These are phyloP conservation scores for Crematogaster levior DNA, from an alignment of 2,888 invertebrate genomes.

Conservation along the genomic window DNA sequence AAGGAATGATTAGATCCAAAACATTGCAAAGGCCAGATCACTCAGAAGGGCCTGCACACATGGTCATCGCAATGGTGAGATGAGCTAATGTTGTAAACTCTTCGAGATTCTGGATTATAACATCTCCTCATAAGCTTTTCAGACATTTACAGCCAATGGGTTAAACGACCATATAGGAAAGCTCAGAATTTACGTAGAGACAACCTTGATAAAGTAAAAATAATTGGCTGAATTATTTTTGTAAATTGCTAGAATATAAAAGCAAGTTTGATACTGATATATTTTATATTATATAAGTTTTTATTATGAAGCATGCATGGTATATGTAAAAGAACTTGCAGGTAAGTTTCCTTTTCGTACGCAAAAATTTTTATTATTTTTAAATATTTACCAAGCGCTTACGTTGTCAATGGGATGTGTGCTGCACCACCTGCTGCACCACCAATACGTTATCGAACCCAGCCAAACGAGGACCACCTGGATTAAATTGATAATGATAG, in stretches of 20 bases:
- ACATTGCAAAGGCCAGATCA: slow-evolving; percentile 91
- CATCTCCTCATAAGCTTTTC: too few relatives aligned
- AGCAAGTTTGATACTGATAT: too few relatives aligned
- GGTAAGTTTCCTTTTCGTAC: too few relatives aligned
- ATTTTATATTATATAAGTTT: too few relatives aligned
- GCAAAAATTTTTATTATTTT: too few relatives aligned
- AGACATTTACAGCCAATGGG: slow-evolving; percentile 95
- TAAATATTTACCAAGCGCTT: too few relatives aligned
- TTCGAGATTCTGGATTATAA: slow-evolving; percentile 92
- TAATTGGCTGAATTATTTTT: too few relatives aligned
- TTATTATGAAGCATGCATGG: too few relatives aligned
- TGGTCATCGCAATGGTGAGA: slow-evolving; percentile 94
- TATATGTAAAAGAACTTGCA: too few relatives aligned
- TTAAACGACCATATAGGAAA: slow-evolving; percentile 96
- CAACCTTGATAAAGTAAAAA: slow-evolving; percentile 89
- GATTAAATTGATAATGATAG: slow-evolving; percentile 96
- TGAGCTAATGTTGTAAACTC: slow-evolving; percentile 96
- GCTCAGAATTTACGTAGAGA: slow-evolving; percentile 94
- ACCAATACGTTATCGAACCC: slow-evolving; percentile 96
- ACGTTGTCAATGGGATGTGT: too few relatives aligned
- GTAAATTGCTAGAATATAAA: too few relatives aligned
- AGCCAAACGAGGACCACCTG: slow-evolving; percentile 95
- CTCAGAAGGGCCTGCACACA: slow-evolving; percentile 96
- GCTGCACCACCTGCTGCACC: slow-evolving; percentile 94
- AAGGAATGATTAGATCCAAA: slow-evolving; percentile 79